Base-by-base conservation (phyloP, 2,113 vertebrate genomes). In the Periophthalmodon schlosseri region DNA sequence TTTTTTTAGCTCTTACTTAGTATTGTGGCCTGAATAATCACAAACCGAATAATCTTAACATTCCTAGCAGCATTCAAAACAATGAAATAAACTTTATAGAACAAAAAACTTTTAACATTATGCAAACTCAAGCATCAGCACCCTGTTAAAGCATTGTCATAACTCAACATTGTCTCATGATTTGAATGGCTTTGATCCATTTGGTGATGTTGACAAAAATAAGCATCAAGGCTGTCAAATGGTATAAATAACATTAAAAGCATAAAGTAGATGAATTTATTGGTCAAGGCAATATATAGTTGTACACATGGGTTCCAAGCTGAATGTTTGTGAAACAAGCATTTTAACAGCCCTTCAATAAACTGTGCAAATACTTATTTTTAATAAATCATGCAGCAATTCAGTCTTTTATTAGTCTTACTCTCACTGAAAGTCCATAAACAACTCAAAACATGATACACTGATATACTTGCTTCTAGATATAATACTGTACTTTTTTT, bases 401-500 rank as follows among this genome's bases (percentile, higher is more conserved):
- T 57, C n/a, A 21, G 54, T 21, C 20, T 57, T 56, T 57, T 6
- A 21, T 23, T 11, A 54, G 49, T 52, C 49, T 5, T 18, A 52
- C 6, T 52, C 49, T 46, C 11, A 52, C 49, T 13, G 12, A 4
- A 23, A 28, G 24, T 2, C 23, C 33, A 16, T 15, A 7, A 28
- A 61, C 5, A 4, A 18, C 33, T 16, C 18, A 63, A 63, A 36
- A 36, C 20, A 34, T 18, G 9, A 36, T 2, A 52, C 49, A 20
- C 16, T 18, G 49, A 52, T 6, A 52, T 52, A 52, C 49, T 52
- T 52, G 49, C 2, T 20, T 18, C 49, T 7, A 60, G 21, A 74
- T 61, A 79, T 58, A 67, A 84, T 46, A 70, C 61, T 57, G 83
- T 23, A 70, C 46, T 6, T 81, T 72, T 68, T 66, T 64, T 76